Conservation (phyloP, 2,797 vertebrate species). For the Pangasius krempfi region DNA sequence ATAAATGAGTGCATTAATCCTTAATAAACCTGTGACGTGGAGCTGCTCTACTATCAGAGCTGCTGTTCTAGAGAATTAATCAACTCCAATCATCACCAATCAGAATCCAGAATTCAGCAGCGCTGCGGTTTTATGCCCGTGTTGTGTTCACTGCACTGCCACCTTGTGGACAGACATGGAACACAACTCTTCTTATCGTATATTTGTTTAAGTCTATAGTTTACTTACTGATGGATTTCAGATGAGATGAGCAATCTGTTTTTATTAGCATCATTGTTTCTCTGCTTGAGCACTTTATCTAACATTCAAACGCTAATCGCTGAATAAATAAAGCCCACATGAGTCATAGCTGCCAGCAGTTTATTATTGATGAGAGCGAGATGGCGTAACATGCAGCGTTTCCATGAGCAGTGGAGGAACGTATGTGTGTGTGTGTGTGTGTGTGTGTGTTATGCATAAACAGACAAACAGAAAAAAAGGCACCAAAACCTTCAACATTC, state of each 20-base stretch:
- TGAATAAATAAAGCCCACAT: slow-evolving; percentile 41
- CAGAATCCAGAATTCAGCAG: background rate
- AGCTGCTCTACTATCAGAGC: background rate
- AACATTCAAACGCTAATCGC: background rate
- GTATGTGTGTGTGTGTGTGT: background rate
- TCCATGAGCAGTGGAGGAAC: slow-evolving; percentile 40
- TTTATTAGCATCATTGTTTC: background rate
- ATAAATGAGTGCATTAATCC: no score
- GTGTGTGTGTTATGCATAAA: slow-evolving; percentile 11
- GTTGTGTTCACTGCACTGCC: background rate
- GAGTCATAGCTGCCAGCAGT: slow-evolving; percentile 80
- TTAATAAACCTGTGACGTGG: background rate
- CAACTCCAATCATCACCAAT: background rate
- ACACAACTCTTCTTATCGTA: background rate
- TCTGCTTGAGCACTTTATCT: background rate
- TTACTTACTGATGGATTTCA: background rate
- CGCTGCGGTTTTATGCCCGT: no score
- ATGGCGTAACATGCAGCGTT: slow-evolving; percentile 52
- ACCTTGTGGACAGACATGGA: slow-evolving; percentile 11
- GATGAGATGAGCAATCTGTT: background rate
- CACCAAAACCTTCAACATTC: slow-evolving; percentile 36
- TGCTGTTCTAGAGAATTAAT: background rate
- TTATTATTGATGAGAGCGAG: slow-evolving; percentile 68
- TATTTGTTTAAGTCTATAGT: background rate
- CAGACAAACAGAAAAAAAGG: slow-evolving; percentile 19